phyloP scores from a whole-genome alignment of 2,888 invertebrate species.

The Watsonalla binaria region DNA sequence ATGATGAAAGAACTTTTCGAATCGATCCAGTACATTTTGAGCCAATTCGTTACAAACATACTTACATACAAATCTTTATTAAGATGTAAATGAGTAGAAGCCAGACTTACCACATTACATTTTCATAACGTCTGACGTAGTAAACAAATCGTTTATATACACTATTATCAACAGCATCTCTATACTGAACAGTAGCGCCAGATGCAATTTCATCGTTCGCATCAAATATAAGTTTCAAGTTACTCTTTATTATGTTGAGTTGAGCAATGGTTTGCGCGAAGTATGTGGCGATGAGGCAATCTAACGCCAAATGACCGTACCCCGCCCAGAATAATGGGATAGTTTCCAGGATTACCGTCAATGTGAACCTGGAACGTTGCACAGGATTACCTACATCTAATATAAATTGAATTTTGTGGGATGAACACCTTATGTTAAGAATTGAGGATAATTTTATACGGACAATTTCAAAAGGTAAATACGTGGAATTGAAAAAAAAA shows the following conservation, averaged over 20 bases:
- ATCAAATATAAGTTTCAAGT: slow-evolving; percentile 30
- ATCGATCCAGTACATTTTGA: no score
- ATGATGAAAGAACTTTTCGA: no score
- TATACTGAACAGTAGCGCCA: slow-evolving; percentile 9
- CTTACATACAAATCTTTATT: background rate
- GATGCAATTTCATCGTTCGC: background rate
- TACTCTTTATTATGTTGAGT: slow-evolving; percentile 38
- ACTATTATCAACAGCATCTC: slow-evolving; percentile 20
- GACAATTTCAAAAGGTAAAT: no score
- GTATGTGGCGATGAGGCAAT: slow-evolving; percentile 31
- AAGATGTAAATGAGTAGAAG: no score
- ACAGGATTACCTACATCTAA: background rate
- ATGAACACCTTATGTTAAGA: no score
- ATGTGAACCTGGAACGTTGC: slow-evolving; percentile 25
- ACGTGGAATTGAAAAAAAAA: no score
- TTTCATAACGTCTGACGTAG: slow-evolving; percentile 35
- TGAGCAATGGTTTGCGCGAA: slow-evolving; percentile 39
- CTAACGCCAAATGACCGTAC: slow-evolving; percentile 32
- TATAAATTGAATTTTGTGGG: no score
- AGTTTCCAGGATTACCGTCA: slow-evolving; percentile 23
- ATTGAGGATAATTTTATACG: no score
- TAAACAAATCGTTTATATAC: slow-evolving; percentile 24
- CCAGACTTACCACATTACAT: slow-evolving; percentile 30
- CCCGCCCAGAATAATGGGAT: slow-evolving; percentile 26
- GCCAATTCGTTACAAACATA: no score